Conservation (phyloP, 1,140 invertebrate species). For the Hypsibius dujardini region DNA sequence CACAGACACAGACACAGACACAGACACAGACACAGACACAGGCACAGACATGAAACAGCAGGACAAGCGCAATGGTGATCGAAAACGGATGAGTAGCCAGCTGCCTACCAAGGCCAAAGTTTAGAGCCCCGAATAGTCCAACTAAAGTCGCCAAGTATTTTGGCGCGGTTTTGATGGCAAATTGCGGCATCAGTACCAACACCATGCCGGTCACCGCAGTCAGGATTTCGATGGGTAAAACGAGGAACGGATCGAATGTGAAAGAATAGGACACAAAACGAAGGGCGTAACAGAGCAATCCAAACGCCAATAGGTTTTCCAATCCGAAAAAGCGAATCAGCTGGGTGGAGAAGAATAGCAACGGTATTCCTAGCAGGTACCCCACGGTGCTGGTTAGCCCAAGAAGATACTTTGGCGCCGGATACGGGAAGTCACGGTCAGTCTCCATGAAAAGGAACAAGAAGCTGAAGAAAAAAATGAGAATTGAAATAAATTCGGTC, state of each 20-base stretch:
- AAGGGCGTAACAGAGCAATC: conserved; percentile 5
- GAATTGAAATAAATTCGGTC: not conserved
- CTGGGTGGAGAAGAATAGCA: conserved; percentile 13
- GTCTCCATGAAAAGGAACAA: conserved; percentile 11
- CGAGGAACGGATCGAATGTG: not conserved
- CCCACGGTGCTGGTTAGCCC: not conserved
- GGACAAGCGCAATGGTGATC: too few species aligned
- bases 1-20: too few species aligned
- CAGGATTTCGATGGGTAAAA: conserved; percentile 7
- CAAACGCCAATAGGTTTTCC: not conserved
- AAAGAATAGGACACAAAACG: conserved; percentile 6
- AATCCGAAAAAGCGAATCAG: not conserved
- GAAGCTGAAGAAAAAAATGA: not conserved
- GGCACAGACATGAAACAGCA: too few species aligned
- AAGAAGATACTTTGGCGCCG: not conserved
- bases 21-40: too few species aligned
- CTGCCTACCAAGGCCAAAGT: conserved; percentile 9
- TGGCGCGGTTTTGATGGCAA: conserved; percentile 11
- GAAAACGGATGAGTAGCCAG: too few species aligned
- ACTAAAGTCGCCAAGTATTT: not conserved
- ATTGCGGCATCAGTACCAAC: not conserved
- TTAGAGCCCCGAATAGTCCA: not conserved
- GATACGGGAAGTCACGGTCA: not conserved
- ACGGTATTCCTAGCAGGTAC: not conserved
- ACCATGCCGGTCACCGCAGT: conserved; percentile 8